phyloP scores from a whole-genome alignment of 2,797 vertebrate species.

The Spinus pinus region DNA sequence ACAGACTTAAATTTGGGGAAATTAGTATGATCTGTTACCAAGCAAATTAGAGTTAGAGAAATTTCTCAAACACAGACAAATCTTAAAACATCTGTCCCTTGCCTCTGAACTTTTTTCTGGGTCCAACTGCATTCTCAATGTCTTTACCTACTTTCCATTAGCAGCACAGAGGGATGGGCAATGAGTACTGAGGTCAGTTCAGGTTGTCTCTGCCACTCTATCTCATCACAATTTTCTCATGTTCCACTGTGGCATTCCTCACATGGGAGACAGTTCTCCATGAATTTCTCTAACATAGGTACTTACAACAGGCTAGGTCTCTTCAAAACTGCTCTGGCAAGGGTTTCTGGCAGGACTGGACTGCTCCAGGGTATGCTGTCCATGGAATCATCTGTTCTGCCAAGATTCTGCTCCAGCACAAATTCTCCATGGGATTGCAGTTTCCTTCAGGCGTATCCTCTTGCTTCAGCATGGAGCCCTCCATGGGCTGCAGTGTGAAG shows the following conservation, averaged over 20 bases:
- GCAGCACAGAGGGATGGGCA: not conserved
- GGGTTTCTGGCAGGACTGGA: too few relatives aligned
- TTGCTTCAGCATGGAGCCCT: not conserved
- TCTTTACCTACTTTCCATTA: not conserved
- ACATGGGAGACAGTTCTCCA: not conserved
- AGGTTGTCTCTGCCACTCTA: not conserved
- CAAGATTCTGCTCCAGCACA: not conserved
- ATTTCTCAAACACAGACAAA: not conserved
- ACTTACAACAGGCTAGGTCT: not conserved
- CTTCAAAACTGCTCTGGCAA: not conserved
- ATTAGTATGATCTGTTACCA: not conserved
- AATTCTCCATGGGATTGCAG: rapidly evolving
- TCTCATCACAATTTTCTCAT: not conserved
- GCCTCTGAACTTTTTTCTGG: not conserved
- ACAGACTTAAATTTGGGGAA: not conserved
- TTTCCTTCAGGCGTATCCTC: not conserved
- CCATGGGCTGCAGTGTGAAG: not conserved
- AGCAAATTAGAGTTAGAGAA: not conserved
- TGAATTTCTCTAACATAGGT: not conserved
- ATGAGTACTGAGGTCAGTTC: not conserved
- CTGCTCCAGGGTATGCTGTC: rapidly evolving
- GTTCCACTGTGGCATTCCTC: not conserved
- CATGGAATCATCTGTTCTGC: not conserved
- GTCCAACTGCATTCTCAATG: not conserved
- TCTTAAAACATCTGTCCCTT: not conserved